Evolutionary conservation across 2,888 invertebrate species (phyloP).

Genomic region (Lordiphosa andalusiaca): DNA sequence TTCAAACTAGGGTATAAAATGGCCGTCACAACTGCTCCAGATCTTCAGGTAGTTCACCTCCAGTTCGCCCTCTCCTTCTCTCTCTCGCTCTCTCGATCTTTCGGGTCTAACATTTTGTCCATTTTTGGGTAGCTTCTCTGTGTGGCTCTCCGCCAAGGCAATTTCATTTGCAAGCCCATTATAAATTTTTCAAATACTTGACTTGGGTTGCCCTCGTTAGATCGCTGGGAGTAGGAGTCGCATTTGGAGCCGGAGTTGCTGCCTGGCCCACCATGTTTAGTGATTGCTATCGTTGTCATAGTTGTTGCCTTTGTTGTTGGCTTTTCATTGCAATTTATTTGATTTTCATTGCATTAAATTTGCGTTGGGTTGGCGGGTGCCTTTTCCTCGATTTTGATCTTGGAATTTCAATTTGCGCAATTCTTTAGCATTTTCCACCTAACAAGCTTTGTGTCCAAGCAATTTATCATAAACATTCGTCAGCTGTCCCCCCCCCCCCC

Average conservation of each 20-base stretch:
- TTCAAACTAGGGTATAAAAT: too few species aligned
- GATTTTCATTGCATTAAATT: slow-evolving; percentile 73
- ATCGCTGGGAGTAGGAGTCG: neutral
- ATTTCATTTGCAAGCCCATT: slow-evolving; percentile 58
- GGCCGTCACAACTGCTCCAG: too few species aligned
- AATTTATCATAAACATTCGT: slow-evolving; percentile 62
- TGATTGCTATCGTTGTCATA: slow-evolving; percentile 60
- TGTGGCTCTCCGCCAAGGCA: neutral
- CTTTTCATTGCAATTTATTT: slow-evolving; percentile 67
- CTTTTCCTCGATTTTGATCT: slow-evolving; percentile 58
- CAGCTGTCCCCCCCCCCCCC: slow-evolving; percentile 27
- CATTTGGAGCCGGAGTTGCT: too few species aligned
- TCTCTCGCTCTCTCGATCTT: slow-evolving; percentile 12
- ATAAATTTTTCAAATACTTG: slow-evolving; percentile 69
- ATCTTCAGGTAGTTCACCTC: neutral
- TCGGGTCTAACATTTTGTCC: slow-evolving; percentile 26
- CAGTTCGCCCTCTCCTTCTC: slow-evolving; percentile 6
- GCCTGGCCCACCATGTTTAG: slow-evolving; percentile 59
- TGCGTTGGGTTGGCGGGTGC: slow-evolving; percentile 40
- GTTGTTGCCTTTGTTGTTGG: slow-evolving; percentile 23
- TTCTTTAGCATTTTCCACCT: slow-evolving; percentile 16
- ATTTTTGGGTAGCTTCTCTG: slow-evolving; percentile 24
- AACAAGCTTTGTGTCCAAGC: slow-evolving; percentile 41
- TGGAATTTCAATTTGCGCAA: slow-evolving; percentile 66
- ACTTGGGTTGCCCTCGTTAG: slow-evolving; percentile 49